phyloP scores from a whole-genome alignment of 2,888 invertebrate species.

The Drosophila planitibia region DNA sequence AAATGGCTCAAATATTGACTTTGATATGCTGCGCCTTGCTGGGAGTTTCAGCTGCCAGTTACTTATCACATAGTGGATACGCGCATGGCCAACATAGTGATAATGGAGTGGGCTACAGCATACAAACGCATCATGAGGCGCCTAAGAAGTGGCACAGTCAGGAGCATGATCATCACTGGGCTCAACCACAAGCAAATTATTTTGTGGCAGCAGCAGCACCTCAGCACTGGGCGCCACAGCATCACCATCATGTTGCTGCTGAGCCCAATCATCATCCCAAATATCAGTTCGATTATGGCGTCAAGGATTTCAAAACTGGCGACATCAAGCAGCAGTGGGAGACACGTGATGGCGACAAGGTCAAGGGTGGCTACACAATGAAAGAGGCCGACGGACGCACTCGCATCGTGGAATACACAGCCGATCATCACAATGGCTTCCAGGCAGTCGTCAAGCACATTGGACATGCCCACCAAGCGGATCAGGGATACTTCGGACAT shows the following conservation, averaged over 20 bases:
- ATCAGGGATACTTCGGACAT: constrained; percentile 39
- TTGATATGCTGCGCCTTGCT: constrained; percentile 56
- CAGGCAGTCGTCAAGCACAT: constrained; percentile 86
- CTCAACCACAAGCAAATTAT: constrained; percentile 69
- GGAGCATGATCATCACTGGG: constrained; percentile 51
- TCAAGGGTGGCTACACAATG: constrained; percentile 86
- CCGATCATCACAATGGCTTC: constrained; percentile 86
- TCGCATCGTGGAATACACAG: constrained; percentile 86
- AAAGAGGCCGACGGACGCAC: constrained; percentile 86
- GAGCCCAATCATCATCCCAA: constrained; percentile 86
- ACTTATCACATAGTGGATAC: constrained; percentile 60
- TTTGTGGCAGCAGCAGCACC: constrained; percentile 50
- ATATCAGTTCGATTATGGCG: constrained; percentile 86
- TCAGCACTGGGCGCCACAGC: constrained; percentile 64
- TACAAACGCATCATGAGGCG: constrained; percentile 66
- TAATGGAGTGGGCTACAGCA: constrained; percentile 66
- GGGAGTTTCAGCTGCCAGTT: constrained; percentile 60
- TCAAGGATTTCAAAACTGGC: constrained; percentile 86
- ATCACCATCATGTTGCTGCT: constrained; percentile 54
- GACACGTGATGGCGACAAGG: constrained; percentile 86
- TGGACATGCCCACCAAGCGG: constrained; percentile 83
- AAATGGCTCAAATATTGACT: constrained; percentile 49
- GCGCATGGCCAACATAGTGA: constrained; percentile 37
- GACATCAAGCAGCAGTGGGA: constrained; percentile 86
- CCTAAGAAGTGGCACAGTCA: constrained; percentile 67